phyloP scores from a whole-genome alignment of 2,113 vertebrate genomes.

The Deroptyus accipitrinus region DNA sequence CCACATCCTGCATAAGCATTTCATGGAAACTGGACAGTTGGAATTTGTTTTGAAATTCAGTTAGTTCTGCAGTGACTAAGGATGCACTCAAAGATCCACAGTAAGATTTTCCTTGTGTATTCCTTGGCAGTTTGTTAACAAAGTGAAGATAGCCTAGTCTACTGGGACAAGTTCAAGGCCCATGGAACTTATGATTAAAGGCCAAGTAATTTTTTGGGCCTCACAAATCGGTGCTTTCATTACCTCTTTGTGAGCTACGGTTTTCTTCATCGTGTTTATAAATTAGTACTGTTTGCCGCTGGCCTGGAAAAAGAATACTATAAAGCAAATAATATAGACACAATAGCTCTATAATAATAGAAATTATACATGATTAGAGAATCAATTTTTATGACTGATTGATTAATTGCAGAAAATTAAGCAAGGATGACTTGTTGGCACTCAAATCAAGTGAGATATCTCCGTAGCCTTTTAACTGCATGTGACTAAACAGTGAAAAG shows the following conservation, averaged over 20 bases:
- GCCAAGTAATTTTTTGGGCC: background rate
- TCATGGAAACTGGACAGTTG: background rate
- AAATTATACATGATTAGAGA: background rate
- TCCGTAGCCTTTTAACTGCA: background rate
- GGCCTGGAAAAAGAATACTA: background rate
- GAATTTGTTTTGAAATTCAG: background rate
- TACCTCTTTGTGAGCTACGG: background rate
- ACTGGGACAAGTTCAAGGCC: background rate
- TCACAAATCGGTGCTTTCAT: background rate
- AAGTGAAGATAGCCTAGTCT: background rate
- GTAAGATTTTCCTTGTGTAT: background rate
- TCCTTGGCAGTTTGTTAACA: background rate
- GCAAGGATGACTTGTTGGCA: background rate
- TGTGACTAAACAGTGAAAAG: background rate
- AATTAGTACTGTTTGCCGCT: background rate
- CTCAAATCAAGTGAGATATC: background rate
- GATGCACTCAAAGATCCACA: background rate
- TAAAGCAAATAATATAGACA: background rate
- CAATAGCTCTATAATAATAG: constrained; percentile 17
- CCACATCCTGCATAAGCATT: background rate
- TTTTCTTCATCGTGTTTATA: background rate
- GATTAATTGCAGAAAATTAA: background rate
- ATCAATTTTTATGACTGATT: background rate
- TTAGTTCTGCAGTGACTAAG: background rate
- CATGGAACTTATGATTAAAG: background rate